A percentile compares a stretch with the other conserved stretches of the same genome.
phyloP scores from a whole-genome alignment of 2,113 vertebrate species.

The Rousettus leschenaultii region DNA sequence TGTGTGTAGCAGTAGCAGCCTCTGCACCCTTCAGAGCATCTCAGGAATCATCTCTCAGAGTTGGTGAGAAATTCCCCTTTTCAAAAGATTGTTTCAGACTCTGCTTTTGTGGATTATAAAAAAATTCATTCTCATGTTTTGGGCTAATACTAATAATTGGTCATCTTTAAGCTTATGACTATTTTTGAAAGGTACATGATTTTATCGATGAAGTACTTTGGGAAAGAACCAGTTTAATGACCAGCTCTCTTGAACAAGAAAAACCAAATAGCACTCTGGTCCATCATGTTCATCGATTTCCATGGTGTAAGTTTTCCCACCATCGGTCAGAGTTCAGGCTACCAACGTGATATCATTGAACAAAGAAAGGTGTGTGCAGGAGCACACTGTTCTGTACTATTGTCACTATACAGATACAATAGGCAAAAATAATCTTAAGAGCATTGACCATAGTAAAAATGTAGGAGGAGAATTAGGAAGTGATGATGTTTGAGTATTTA shows the following conservation, averaged over 20 bases:
- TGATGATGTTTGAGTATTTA: not conserved
- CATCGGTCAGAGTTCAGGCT: not conserved
- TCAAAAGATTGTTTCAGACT: not conserved
- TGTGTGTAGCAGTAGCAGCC: too few relatives aligned
- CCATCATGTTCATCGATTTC: not conserved
- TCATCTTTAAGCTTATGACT: not conserved
- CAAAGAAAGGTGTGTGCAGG: rapidly evolving
- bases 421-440: not conserved
- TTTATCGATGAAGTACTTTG: not conserved
- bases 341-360: rapidly evolving
- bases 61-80: not conserved
- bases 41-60: not conserved
- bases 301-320: not conserved
- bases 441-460: not conserved
- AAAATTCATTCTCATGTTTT: not conserved
- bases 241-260: not conserved
- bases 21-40: not conserved
- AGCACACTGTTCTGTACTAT: not conserved
- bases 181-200: not conserved
- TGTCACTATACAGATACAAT: not conserved
- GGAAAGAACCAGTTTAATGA: not conserved
- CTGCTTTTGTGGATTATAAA: not conserved
- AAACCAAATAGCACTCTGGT: not conserved
- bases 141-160: not conserved
- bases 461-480: not conserved